phyloP scores from a whole-genome alignment of 92 coral and sea anemone genomes.

The Nematostella vectensis region DNA sequence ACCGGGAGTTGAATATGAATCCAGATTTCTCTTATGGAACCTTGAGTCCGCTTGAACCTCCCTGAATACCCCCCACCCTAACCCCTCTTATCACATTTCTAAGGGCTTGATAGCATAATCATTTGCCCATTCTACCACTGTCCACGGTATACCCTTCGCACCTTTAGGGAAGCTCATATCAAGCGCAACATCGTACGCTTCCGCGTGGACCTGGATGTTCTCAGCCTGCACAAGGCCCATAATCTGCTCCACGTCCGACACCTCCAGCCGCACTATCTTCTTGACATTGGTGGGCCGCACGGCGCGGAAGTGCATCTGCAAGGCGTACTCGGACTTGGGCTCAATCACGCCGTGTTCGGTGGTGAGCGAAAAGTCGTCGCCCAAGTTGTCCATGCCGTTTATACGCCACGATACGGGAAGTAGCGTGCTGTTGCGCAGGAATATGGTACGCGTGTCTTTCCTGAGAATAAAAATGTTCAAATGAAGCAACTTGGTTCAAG shows the following conservation, averaged over 20 bases:
- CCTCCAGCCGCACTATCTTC: conserved; percentile 85
- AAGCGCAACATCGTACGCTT: conserved; percentile 94
- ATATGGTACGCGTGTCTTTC: conserved; percentile 88
- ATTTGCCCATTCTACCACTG: too few species aligned
- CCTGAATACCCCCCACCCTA: too few species aligned
- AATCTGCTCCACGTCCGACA: conserved; percentile 97
- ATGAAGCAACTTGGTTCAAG: background rate
- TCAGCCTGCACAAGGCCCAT: conserved; percentile 99
- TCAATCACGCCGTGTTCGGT: conserved; percentile 91
- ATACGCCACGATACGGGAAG: conserved; percentile 93
- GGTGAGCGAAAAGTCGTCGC: conserved; percentile 93
- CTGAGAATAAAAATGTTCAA: conserved; percentile 25
- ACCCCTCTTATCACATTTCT: too few species aligned
- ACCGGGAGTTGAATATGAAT: too few species aligned
- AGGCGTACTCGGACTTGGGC: conserved; percentile 91
- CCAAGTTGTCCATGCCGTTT: conserved; percentile 93
- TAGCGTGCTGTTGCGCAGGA: conserved; percentile 94
- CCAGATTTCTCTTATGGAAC: too few species aligned
- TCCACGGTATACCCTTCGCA: too few species aligned
- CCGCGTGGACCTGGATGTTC: conserved; percentile 91
- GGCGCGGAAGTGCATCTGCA: conserved; percentile 97
- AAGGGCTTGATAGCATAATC: too few species aligned
- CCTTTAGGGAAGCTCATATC: conserved; percentile 99
- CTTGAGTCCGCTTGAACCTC: too few species aligned
- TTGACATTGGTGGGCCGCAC: conserved; percentile 83